Evolutionary conservation across 92 coral and sea anemone species (phyloP).

Genomic region (Hydrozoanthus gracilis): DNA sequence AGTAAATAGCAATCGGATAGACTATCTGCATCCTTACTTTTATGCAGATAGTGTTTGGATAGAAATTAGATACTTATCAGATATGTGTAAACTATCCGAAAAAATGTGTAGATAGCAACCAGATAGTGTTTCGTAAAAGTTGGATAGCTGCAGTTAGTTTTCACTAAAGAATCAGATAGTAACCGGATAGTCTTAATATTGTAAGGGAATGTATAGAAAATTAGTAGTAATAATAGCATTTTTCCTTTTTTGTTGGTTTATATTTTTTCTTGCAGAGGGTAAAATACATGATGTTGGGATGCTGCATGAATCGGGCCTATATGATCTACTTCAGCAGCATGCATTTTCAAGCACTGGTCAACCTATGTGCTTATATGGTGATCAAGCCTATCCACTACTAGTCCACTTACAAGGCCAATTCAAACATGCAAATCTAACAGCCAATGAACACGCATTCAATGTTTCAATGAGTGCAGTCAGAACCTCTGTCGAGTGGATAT

Average conservation of each 20-base stretch:
- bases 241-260: conserved; percentile 8
- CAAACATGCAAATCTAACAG: conserved; percentile 20
- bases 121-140: too few species aligned
- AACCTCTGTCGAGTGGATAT: conserved; percentile 17
- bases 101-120: too few species aligned
- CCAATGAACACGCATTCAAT: conserved; percentile 25
- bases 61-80: too few species aligned
- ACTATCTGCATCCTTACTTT: too few species aligned
- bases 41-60: too few species aligned
- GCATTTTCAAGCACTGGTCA: conserved; percentile 10
- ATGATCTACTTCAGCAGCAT: conserved; percentile 22
- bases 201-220: not conserved
- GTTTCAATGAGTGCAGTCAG: conserved; percentile 25
- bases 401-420: conserved; percentile 15
- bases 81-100: too few species aligned
- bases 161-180: too few species aligned
- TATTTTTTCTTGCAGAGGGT: conserved; percentile 25
- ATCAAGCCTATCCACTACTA: conserved; percentile 15
- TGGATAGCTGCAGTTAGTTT: too few species aligned
- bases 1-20: too few species aligned
- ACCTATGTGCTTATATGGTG: conserved; percentile 22
- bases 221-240: not conserved
- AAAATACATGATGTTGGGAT: conserved; percentile 8
- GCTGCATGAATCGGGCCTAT: conserved; percentile 7
- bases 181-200: too few species aligned